A percentile compares a stretch with the other conserved stretches of the same genome.
These are phyloP conservation scores for Smittia sp. DNA, from an alignment of 2,888 invertebrate species.

Conservation along the genomic window DNA sequence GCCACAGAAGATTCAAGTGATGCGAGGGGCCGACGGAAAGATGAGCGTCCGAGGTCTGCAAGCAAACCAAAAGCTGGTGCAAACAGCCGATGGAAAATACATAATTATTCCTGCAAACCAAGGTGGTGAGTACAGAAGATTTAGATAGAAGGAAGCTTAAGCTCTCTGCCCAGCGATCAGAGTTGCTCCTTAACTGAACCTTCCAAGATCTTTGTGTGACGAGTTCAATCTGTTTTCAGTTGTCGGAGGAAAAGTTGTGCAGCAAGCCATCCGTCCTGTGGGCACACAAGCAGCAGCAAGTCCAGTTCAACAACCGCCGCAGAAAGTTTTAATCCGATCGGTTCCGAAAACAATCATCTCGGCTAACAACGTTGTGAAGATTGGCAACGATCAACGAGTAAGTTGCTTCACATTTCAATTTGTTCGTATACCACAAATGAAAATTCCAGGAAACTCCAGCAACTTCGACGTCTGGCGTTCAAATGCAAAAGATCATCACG, in stretches of 20 bases:
- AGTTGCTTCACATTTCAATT: neutral
- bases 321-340: constrained; percentile 27
- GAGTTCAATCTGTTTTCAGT: constrained; percentile 7
- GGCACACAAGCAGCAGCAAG: neutral
- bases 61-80: constrained; percentile 89
- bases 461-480: constrained; percentile 45
- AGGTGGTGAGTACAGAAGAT: constrained; percentile 48
- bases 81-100: constrained; percentile 89
- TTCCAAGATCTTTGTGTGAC: no score
- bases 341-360: constrained; percentile 37
- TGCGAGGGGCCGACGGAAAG: constrained; percentile 86
- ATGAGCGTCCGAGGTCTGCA: constrained; percentile 86
- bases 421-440: no score
- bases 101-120: constrained; percentile 66
- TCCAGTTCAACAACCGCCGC: constrained; percentile 29
- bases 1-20: constrained; percentile 83
- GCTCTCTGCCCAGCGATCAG: no score
- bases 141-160: no score
- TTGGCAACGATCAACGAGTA: neutral
- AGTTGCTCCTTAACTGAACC: neutral
- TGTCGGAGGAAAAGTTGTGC: constrained; percentile 33
- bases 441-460: constrained; percentile 11
- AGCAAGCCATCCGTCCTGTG: neutral
- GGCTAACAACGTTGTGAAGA: constrained; percentile 23
- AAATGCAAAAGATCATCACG: constrained; percentile 41